Percentiles rank a stretch among this genome's conserved stretches.
Evolutionary conservation across 2,113 vertebrate genomes (phyloP).

Genomic region (Seriola aureovittata): DNA sequence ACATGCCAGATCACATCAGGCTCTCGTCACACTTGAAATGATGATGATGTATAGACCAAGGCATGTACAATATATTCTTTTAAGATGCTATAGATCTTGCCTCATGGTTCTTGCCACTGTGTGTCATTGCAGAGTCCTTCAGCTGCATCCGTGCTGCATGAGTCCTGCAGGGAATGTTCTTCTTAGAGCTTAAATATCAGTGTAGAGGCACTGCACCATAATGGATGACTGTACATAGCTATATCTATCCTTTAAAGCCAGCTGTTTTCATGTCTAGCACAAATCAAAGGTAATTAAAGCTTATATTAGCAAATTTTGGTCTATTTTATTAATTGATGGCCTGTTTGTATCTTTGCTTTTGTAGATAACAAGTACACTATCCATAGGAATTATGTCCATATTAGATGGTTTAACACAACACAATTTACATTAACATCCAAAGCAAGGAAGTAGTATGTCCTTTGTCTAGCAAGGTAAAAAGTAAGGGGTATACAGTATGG

Average conservation of each 20-base stretch:
- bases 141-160: not conserved
- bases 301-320: not conserved
- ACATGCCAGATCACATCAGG: conserved; percentile 33
- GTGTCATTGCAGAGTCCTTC: not conserved
- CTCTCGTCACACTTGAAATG: conserved; percentile 4
- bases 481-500: too few species aligned
- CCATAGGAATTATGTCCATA: too few species aligned
- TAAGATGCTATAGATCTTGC: not conserved
- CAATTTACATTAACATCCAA: too few species aligned
- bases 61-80: not conserved
- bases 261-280: not conserved
- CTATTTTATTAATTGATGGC: too few species aligned
- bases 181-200: not conserved
- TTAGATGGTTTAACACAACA: too few species aligned
- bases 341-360: too few species aligned
- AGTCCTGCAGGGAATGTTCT: not conserved
- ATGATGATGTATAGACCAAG: not conserved
- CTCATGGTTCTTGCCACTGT: not conserved
- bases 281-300: not conserved
- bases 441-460: too few species aligned
- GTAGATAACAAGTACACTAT: too few species aligned
- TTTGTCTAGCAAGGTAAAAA: too few species aligned
- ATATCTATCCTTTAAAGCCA: not conserved
- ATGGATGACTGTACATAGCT: not conserved
- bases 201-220: not conserved